Base-by-base conservation (phyloP, 2,113 vertebrate genomes). In the Meleagris gallopavo region DNA sequence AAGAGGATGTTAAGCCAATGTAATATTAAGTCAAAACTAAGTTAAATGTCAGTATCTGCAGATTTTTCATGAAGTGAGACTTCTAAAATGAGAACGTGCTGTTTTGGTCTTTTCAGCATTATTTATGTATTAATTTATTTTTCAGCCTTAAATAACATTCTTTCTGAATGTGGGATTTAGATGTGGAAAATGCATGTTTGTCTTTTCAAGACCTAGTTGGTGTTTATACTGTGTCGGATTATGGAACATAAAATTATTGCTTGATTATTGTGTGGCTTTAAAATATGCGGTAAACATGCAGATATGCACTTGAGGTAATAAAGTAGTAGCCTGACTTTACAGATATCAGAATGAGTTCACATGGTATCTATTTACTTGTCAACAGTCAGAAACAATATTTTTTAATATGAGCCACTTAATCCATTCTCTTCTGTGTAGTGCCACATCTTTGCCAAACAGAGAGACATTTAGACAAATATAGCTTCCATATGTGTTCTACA, bases 331-430 rank as follows among this genome's bases (percentile, higher is more conserved):
- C n/a, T 91, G 55, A 91, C 77, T 81, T 91, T 85, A 90, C 60
- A 61, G 55, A 55, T 94, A 89, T 91, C 66, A 75, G 40, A 91
- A 81, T 70, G 73, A 83, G 40, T 57, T 96, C 89, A 90, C 46
- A 48, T 95, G 86, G 88, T 85, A 95, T 83, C 89, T 91, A 81
- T 96, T 96, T 96, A 92, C 66, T 95, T 96, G 88, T 85, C 91
- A 79, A 79, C 94, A 93, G 83, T 95, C 88, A 93, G 88, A 93
- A 75, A 1, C 60, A 88, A 52, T 90, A 74, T 83, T 91, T 91
- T 95, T 92, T 87, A 88, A 91, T 89, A 77, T 76, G 91, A 90
- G 70, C 60, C 8, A 17, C 84, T 94, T 93, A 84, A 1, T 93
- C 83, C 19, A 0, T 88, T 92, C 64, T 92, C 66, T 94, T 94